Conservation (phyloP, 2,888 invertebrate genomes). For the Harpalus rubripes region DNA sequence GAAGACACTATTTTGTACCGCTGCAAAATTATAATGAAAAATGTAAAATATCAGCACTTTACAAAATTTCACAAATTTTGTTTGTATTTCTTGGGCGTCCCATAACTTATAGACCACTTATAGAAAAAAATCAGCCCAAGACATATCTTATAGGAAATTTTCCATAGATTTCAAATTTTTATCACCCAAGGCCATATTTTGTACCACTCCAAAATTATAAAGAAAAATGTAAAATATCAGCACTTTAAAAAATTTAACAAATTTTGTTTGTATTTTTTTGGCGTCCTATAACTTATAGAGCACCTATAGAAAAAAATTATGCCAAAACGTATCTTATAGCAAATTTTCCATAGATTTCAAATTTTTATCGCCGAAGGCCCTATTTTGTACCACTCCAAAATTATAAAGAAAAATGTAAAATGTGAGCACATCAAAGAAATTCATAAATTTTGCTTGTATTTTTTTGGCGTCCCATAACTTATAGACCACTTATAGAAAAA, state of each 20-base stretch:
- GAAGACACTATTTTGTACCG: conserved; percentile 9
- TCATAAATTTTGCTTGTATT: not conserved
- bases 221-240: not conserved
- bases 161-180: not conserved
- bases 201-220: not conserved
- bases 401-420: not conserved
- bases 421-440: not conserved
- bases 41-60: not conserved
- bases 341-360: not conserved
- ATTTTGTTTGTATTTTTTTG: no score
- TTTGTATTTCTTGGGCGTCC: no score
- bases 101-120: no score
- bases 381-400: not conserved
- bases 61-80: not conserved
- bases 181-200: not conserved
- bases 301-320: no score
- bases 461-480: no score
- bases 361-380: not conserved
- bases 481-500: no score
- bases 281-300: no score
- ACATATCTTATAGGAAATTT: not conserved
- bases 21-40: conserved; percentile 44
- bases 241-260: not conserved
- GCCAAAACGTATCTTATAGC: not conserved
- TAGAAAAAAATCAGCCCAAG: no score